phyloP scores from a whole-genome alignment of 2,113 vertebrate genomes.

The Antigone vipio region DNA sequence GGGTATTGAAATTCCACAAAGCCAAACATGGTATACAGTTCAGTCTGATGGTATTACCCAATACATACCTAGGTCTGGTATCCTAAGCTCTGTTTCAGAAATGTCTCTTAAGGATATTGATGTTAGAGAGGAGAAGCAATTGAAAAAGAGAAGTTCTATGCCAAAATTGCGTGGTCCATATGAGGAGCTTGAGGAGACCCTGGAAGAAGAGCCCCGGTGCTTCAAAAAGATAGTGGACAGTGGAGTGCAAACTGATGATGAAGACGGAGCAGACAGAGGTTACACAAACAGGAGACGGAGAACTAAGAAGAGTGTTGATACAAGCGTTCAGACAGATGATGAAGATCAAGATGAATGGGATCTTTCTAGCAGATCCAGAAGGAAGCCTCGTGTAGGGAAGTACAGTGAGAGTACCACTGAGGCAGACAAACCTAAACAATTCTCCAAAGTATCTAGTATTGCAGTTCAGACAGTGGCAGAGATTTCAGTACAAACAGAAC shows the following conservation, averaged over 20 bases:
- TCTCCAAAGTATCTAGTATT: slow-evolving; percentile 91
- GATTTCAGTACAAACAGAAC: slow-evolving; percentile 97
- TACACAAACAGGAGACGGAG: slow-evolving; percentile 85
- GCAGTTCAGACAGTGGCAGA: slow-evolving; percentile 97
- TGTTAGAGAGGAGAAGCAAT: slow-evolving; percentile 78
- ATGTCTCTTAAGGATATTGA: slow-evolving; percentile 82
- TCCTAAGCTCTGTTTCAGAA: slow-evolving; percentile 82
- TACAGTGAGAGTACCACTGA: slow-evolving; percentile 76
- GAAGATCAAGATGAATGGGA: slow-evolving; percentile 99
- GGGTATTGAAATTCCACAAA: slow-evolving; percentile 76
- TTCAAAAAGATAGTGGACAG: slow-evolving; percentile 91
- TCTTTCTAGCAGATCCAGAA: slow-evolving; percentile 83
- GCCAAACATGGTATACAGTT: slow-evolving; percentile 79
- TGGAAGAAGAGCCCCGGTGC: slow-evolving; percentile 70
- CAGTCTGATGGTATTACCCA: slow-evolving; percentile 80
- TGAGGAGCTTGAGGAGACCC: slow-evolving; percentile 75
- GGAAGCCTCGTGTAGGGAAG: slow-evolving; percentile 85
- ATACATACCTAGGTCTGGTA: slow-evolving; percentile 76
- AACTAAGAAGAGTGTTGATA: slow-evolving; percentile 88
- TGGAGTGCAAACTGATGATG: slow-evolving; percentile 96
- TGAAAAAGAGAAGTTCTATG: slow-evolving; percentile 81
- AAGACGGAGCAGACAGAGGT: slow-evolving; percentile 87
- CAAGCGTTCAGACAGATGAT: slow-evolving; percentile 93
- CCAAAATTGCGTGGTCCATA: slow-evolving; percentile 77
- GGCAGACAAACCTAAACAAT: slow-evolving; percentile 79